Percentiles rank a stretch among this genome's conserved stretches.
Conservation (phyloP, 1,140 invertebrate genomes). For the Tetranychus cinnabarinus region DNA sequence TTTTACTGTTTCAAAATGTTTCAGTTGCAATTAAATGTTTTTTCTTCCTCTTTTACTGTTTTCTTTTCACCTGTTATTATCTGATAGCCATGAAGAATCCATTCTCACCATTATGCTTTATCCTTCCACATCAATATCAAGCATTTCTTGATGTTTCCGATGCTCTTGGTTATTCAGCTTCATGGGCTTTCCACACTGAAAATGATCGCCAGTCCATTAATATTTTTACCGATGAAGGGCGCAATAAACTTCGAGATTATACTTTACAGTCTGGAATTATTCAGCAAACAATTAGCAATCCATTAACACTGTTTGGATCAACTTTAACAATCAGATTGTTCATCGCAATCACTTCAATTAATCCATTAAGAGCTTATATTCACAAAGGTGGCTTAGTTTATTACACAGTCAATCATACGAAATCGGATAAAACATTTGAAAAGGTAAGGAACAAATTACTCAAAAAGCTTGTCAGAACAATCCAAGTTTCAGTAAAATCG, state of each 20-base stretch:
- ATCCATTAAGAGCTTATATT: slow-evolving; percentile 16
- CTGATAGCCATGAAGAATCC: background rate
- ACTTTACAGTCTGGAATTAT: slow-evolving; percentile 5
- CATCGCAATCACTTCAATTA: slow-evolving; percentile 16
- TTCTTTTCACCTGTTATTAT: background rate
- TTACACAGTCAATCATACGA: background rate
- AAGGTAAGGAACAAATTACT: too few species aligned
- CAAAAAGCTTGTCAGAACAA: too few species aligned
- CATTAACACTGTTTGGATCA: slow-evolving; percentile 14
- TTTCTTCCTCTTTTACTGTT: background rate
- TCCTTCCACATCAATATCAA: slow-evolving; percentile 14
- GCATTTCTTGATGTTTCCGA: slow-evolving; percentile 15
- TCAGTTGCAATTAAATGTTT: background rate
- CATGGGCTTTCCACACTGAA: slow-evolving; percentile 10
- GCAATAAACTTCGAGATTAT: slow-evolving; percentile 9
- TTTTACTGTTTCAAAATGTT: background rate
- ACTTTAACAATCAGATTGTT: slow-evolving; percentile 16
- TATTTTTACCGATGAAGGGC: slow-evolving; percentile 8
- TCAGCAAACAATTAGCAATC: slow-evolving; percentile 12
- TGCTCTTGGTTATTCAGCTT: slow-evolving; percentile 11
- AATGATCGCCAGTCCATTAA: slow-evolving; percentile 2
- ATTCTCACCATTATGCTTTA: slow-evolving; percentile 13
- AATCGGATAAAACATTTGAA: slow-evolving; percentile 4
- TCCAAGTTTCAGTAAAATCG: too few species aligned
- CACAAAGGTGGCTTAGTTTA: slow-evolving; percentile 16